Evolutionary conservation across 2,888 invertebrate genomes (phyloP).

Genomic region (Caenorhabditis sulstoni): DNA sequence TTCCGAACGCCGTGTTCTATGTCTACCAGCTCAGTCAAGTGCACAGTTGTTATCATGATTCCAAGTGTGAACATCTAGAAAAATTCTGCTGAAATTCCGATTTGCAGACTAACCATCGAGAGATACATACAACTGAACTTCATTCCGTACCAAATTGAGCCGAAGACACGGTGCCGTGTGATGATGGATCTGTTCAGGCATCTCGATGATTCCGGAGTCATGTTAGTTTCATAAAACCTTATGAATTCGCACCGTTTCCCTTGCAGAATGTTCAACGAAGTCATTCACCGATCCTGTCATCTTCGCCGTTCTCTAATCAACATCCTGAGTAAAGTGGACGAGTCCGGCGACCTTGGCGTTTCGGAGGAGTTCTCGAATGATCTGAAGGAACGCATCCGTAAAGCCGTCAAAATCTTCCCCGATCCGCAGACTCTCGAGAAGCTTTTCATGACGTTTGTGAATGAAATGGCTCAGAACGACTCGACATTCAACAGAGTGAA

Average conservation of each 20-base stretch:
- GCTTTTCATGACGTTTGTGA: slow-evolving; percentile 48
- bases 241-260: too few species aligned
- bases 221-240: too few species aligned
- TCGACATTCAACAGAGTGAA: slow-evolving; percentile 39
- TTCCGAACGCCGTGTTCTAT: slow-evolving; percentile 46
- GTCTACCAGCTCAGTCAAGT: slow-evolving; percentile 25
- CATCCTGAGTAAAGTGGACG: slow-evolving; percentile 17
- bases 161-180: slow-evolving; percentile 34
- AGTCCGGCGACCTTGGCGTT: neutral
- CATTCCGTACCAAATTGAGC: slow-evolving; percentile 52
- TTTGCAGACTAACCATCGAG: slow-evolving; percentile 53
- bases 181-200: slow-evolving; percentile 54
- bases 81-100: slow-evolving; percentile 3
- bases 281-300: slow-evolving; percentile 50
- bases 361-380: slow-evolving; percentile 15
- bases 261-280: slow-evolving; percentile 43
- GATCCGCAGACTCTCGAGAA: slow-evolving; percentile 35
- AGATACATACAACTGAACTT: slow-evolving; percentile 53
- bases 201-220: too few species aligned
- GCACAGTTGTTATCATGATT: too few species aligned
- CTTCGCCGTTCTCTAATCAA: slow-evolving; percentile 45
- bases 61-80: too few species aligned
- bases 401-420: slow-evolving; percentile 40
- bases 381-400: slow-evolving; percentile 41
- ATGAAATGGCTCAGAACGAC: slow-evolving; percentile 47